Evolutionary conservation across 2,113 vertebrate species (phyloP).

Genomic region (Passer montanus): DNA sequence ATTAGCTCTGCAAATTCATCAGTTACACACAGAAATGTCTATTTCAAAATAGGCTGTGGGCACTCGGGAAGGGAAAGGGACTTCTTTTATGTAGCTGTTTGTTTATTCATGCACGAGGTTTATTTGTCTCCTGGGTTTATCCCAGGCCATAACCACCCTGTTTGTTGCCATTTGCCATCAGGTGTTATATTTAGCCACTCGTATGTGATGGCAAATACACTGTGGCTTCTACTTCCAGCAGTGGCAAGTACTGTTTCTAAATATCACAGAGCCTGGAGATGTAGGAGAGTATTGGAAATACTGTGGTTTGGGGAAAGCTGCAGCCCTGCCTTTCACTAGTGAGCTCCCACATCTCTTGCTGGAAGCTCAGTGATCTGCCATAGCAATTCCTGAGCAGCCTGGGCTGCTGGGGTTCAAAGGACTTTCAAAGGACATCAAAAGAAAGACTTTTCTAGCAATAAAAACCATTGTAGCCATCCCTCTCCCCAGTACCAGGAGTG

Average conservation of each 20-base stretch:
- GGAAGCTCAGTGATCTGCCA: background rate
- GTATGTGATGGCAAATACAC: background rate
- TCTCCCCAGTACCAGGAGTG: background rate
- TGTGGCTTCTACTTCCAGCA: background rate
- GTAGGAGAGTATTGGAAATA: background rate
- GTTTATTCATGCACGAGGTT: background rate
- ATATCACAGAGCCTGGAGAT: background rate
- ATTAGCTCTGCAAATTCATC: background rate
- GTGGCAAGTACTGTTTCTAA: background rate
- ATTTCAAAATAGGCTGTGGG: background rate
- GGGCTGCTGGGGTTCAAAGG: background rate
- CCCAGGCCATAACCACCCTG: background rate
- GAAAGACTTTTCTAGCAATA: background rate
- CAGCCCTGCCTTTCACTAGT: background rate
- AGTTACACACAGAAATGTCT: background rate
- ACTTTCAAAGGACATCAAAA: background rate
- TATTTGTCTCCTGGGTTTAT: background rate
- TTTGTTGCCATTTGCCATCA: background rate
- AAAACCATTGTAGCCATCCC: background rate
- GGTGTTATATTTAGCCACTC: background rate
- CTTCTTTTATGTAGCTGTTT: background rate
- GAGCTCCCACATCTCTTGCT: background rate
- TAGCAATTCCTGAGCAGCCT: background rate
- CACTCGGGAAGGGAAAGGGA: background rate
- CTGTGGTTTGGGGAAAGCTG: background rate